These are phyloP conservation scores for Hippocampus guttulatus DNA, from an alignment of 2,113 vertebrate genomes.

Conservation along the genomic window DNA sequence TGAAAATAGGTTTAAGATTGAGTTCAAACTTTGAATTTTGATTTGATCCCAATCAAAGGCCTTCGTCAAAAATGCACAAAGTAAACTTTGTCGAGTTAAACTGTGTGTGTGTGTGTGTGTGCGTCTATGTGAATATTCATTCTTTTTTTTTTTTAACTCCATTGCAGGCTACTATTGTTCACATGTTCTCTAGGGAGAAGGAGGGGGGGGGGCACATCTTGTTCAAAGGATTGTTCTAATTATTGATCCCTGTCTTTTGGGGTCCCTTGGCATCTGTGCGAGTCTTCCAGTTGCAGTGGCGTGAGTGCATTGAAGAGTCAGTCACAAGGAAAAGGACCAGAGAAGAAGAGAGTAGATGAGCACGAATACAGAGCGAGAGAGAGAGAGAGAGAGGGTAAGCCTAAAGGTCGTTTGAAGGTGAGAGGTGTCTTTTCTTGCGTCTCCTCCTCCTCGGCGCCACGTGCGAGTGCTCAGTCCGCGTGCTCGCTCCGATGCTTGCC, in stretches of 20 bases:
- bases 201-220: slow-evolving; percentile 27
- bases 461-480: slow-evolving; percentile 7
- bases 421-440: slow-evolving; percentile 35
- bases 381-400: slow-evolving; percentile 33
- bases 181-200: slow-evolving; percentile 47
- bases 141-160: not conserved
- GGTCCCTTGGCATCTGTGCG: slow-evolving; percentile 24
- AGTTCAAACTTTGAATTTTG: too few relatives aligned
- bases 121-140: too few relatives aligned
- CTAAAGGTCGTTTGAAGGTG: slow-evolving; percentile 68
- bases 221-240: slow-evolving; percentile 68
- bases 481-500: slow-evolving; percentile 1
- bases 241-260: slow-evolving; percentile 62
- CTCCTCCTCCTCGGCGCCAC: slow-evolving; percentile 19
- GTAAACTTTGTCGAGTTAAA: too few relatives aligned
- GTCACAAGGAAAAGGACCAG: slow-evolving; percentile 6
- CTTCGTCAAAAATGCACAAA: too few relatives aligned
- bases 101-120: too few relatives aligned
- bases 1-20: too few relatives aligned
- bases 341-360: slow-evolving; percentile 39
- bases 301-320: not conserved
- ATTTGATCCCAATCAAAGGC: too few relatives aligned
- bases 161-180: slow-evolving; percentile 42
- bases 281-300: slow-evolving; percentile 3
- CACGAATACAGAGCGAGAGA: slow-evolving; percentile 18